These are phyloP conservation scores for Catamblyrhynchus diadema DNA, from an alignment of 2,797 vertebrate genomes.

Conservation along the genomic window DNA sequence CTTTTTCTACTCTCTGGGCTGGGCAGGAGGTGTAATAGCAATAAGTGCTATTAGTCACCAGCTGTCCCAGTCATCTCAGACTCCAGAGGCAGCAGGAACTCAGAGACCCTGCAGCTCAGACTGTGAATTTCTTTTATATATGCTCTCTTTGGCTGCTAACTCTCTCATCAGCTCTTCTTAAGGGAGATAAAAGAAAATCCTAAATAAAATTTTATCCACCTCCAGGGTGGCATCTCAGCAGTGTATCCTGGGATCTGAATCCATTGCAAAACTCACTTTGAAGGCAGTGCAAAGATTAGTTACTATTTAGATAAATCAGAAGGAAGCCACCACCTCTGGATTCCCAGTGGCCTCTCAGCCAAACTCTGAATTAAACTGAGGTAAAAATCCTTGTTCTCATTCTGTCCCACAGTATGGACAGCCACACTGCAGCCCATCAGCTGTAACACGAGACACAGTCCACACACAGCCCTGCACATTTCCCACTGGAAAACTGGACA, in stretches of 20 bases:
- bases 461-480: not conserved
- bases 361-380: not conserved
- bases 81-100: not conserved
- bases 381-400: accelerated
- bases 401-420: not conserved
- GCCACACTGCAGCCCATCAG: not conserved
- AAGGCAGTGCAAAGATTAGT: not conserved
- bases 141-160: not conserved
- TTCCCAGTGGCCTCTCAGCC: not conserved
- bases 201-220: not conserved
- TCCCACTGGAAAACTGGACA: not conserved
- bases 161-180: not conserved
- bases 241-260: not conserved
- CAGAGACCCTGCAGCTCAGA: not conserved
- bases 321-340: not conserved
- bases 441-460: not conserved
- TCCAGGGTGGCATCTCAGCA: not conserved
- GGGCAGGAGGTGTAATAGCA: not conserved
- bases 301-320: not conserved
- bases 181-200: not conserved
- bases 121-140: not conserved
- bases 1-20: not conserved
- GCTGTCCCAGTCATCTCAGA: not conserved
- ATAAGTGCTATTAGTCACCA: not conserved
- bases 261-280: not conserved